A percentile compares a stretch with the other conserved stretches of the same genome.
Evolutionary conservation across 2,113 vertebrate species (phyloP).

Genomic region (Procavia capensis): DNA sequence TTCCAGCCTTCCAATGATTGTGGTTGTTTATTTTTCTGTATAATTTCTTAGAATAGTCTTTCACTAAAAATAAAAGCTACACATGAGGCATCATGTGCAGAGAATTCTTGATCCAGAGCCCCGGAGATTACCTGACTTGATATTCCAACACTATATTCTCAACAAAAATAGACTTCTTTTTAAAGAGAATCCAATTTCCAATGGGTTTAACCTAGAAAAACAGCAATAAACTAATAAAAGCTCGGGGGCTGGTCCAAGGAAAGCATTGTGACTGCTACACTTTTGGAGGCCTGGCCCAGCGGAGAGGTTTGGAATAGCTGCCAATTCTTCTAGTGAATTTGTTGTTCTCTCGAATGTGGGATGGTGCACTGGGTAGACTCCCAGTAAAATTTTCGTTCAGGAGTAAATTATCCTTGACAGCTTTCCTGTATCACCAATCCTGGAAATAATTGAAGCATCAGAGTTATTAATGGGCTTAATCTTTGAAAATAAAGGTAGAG

Average conservation of each 20-base stretch:
- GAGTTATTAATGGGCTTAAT: conserved; percentile 12
- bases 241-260: conserved; percentile 81
- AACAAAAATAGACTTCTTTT: conserved; percentile 85
- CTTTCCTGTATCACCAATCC: conserved; percentile 4
- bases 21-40: conserved; percentile 50
- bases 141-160: conserved; percentile 83
- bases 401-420: conserved; percentile 58
- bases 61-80: conserved; percentile 68
- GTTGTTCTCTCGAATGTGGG: conserved; percentile 65
- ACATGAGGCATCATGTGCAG: conserved; percentile 60
- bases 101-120: conserved; percentile 74
- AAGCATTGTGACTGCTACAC: conserved; percentile 81
- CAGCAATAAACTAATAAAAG: conserved; percentile 86
- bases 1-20: conserved; percentile 57
- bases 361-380: conserved; percentile 55
- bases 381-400: conserved; percentile 31
- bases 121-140: conserved; percentile 81
- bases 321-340: conserved; percentile 70
- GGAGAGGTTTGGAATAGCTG: conserved; percentile 74
- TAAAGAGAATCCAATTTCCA: conserved; percentile 84
- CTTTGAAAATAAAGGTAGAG: conserved; percentile 1
- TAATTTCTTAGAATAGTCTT: conserved; percentile 65
- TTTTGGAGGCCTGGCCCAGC: conserved; percentile 73
- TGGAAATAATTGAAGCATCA: conserved; percentile 24
- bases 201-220: conserved; percentile 85